Evolutionary conservation across 2,113 vertebrate species (phyloP), one percentile per base, ranked within the genome.

Genomic region (Callorhinus ursinus): DNA sequence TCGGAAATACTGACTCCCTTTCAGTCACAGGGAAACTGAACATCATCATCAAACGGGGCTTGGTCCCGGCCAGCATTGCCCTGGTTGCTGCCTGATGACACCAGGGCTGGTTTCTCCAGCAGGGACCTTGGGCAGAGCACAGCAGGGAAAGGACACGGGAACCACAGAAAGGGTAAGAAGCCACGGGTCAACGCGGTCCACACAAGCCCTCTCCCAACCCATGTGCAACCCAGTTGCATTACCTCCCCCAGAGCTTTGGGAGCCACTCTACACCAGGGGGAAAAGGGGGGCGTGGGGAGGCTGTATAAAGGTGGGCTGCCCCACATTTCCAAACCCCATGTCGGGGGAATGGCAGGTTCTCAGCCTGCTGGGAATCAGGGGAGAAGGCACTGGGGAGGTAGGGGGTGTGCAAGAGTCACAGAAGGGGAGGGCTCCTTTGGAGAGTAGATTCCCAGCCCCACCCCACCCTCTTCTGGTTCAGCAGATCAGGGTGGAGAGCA

Each of bases 101-200:
- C 71, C 84, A 86, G 88, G 21, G 39, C 85, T 26, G 59, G 55
- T 39, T 59, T 49, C 93, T 82, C 53, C 74, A 15, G 9, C 11
- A 1, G 51, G 83, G 79, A 42, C 53, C 81, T 86, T 12, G 67
- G 72, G 46, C 42, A 67, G 31, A 67, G 31, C 7, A 7, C 39
- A 61, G 18, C 1, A 3, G 1, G 53, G 42, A 13, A 33, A 81
- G 31, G 59, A 49, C 22, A 22, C 0, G 0, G 63, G 15, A 15
- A 24, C 67, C 65, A 46, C 46, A n/a, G 59, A 39, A 72, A 87
- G 24, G 18, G 59, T 57, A 15, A 53, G 71, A 91, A 24, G 63
- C 53, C 1, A 0, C 26, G n/a, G 72, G 33, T 57, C 76, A 85
- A 36, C 19, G 6, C 0, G 1, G 57, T 59, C 61, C 55, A n/a